phyloP scores from a whole-genome alignment of 1,140 invertebrate genomes.

The Procambarus clarkii region DNA sequence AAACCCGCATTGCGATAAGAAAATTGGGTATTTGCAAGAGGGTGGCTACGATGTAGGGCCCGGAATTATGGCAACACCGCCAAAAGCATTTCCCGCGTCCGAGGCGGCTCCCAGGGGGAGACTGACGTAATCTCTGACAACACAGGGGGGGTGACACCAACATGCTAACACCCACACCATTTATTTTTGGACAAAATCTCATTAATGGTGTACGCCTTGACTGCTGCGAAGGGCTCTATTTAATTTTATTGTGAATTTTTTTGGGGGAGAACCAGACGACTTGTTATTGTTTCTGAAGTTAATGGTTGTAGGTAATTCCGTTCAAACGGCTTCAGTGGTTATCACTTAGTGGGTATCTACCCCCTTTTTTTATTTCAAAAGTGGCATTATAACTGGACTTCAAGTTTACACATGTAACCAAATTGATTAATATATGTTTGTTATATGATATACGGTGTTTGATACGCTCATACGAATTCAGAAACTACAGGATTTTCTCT shows the following conservation, averaged over 20 bases:
- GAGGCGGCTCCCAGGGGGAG: not conserved
- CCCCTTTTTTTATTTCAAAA: too few relatives aligned
- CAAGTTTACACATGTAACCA: too few relatives aligned
- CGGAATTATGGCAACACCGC: too few relatives aligned
- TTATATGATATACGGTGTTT: too few relatives aligned
- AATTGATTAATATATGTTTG: too few relatives aligned
- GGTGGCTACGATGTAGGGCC: too few relatives aligned
- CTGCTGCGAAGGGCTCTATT: not conserved
- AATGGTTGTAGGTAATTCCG: not conserved
- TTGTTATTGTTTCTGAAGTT: not conserved
- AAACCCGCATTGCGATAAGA: too few relatives aligned
- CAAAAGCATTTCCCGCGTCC: too few relatives aligned
- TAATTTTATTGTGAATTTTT: not conserved
- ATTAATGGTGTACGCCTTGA: not conserved
- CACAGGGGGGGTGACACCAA: not conserved
- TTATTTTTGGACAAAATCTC: conserved; percentile 11
- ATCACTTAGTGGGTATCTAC: not conserved
- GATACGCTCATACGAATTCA: too few relatives aligned
- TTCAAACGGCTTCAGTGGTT: not conserved
- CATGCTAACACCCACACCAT: not conserved
- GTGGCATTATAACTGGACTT: too few relatives aligned
- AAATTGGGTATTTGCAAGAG: too few relatives aligned
- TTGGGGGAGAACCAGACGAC: not conserved
- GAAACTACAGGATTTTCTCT: too few relatives aligned
- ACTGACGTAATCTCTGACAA: conserved; percentile 29